Base-by-base conservation (phyloP, 92 coral and sea anemone species). In the Bergia puertoricense region DNA sequence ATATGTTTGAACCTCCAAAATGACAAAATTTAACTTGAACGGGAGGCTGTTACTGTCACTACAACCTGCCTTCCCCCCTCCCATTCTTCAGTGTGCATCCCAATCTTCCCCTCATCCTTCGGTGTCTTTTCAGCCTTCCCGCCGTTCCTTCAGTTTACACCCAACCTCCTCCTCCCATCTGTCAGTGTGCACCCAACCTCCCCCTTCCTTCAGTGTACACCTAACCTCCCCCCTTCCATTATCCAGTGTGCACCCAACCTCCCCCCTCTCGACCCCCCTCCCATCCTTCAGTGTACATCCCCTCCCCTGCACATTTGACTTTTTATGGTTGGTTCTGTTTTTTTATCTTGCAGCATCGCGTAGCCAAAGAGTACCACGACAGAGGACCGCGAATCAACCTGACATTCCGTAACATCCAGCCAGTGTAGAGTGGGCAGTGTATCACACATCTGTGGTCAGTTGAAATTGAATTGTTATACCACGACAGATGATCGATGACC, bases 291-390 rank as follows among this genome's bases (percentile, higher is more conserved):
- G 69, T 4, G 30, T 22, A 6, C 23, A 62, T 5, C 23, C 30
- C 30, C 30, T 30, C 30, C 30, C 30, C 69, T 20, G 69, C 69
- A 62, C 11, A 6, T 62, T 62, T 62, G 30, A 62, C 8, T 62
- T 3, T 15, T 8, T 23, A 18, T 4, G 6, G 10, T 62, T 45
- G 62, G 36, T 76, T 50, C 13, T 76, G 71, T 4, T 59, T 45
- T 30, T 50, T 81, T 78, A 20, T 54, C 8, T 90, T 91, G 41
- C 51, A 94, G 98, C 98, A 94, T 80, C 95, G 95, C 50, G 81
- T 94, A 20, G 95, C 98, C 51, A 94, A 94, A 71, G 98, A 94
- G 80, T 94, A 94, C 79, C 98, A 94, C 82, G 92, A 92, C 87
- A 85, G 98, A 79, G 93, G 92, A 5, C 93, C 95, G 42, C 88